Evolutionary conservation across 2,888 invertebrate genomes (phyloP), one percentile per base, ranked within the genome.

Genomic region (Trissoscelio sp.): DNA sequence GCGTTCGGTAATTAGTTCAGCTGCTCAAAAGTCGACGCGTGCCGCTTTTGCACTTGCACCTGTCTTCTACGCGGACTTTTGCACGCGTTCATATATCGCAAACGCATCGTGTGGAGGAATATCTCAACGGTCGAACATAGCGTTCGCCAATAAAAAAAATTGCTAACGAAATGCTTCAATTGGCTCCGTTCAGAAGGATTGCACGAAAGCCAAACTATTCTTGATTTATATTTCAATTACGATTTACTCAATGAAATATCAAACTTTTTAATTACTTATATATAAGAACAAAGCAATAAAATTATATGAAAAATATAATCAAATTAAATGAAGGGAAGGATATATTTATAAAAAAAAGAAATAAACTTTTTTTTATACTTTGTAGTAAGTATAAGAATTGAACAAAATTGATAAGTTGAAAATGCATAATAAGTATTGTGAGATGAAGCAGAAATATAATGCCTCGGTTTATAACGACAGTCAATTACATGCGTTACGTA

Each of bases 21-120:
- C 83, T 83, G 80, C 78, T 57, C 58, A 48, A 72, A 64, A 79
- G 72, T 72, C 51, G 67, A 72, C 70, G 83, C 73, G 74, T 81
- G 78, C 79, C 73, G 72, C 48, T 77, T n/a, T 58, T 60, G 81
- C 69, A 60, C 82, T 83, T 87, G 88, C 88, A 88, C 87, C 88
- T 87, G 87, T 87, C 87, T 64, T 72, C 62, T 70, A 70, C 67
- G 80, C 77, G 74, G 82, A 73, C 80, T 84, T 53, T 57, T 84
- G 79, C 82, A 85, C 84, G 83, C 83, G 81, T 85, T 86, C 85
- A 84, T 85, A 24, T 24, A 24, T 24, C 24, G 24, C 24, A 87
- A 87, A 85, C 87, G 83, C 48, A 62, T 70, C 44, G 28, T 75
- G 70, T 58, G 58, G 60, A 79, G 31, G 12, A 64, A 46, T 46